Evolutionary conservation across 2,888 invertebrate genomes (phyloP), one percentile per base, ranked within the genome.

Genomic region (Sarcophaga carnaria): DNA sequence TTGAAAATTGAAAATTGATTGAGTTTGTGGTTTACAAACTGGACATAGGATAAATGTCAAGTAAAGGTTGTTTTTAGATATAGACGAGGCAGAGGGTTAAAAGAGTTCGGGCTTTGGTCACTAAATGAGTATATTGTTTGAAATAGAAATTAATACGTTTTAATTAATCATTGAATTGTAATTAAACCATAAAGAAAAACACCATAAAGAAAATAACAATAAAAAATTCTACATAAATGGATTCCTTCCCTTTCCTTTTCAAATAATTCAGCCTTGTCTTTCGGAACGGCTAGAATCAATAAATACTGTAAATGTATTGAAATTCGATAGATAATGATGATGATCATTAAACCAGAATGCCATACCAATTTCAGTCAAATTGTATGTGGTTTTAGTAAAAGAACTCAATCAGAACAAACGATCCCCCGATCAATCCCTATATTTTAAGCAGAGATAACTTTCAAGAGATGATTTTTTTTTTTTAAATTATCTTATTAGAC

Each of bases 1-100:
- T 54, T 14, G 10, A 47, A 88, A 88, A 88, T 88, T 88, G 86
- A 83, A 87, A 89, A 88, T 88, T 89, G 87, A 89, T 89, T 89
- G 85, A 89, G 88, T 89, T 88, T 81, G 82, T 83, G 85, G 87
- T 84, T 66, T 70, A 60, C 75, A 37, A 54, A 67, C 70, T 79
- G 70, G 79, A 78, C 80, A 85, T 60, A 54, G 59, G 69, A 82
- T 71, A 63, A 75, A 83, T 85, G 72, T 72, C 80, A 85, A 77
- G 66, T 6, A 12, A 59, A 3, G 54, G 59, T 14, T 54, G 20
- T 37, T 37, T 37, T 37, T 37, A 2, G 37, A 37, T 10, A 27
- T 14, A 70, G 11, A 12, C 3, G 8, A n/a, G 69, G 22, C 74
- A 67, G 70, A 63, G 22, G 63, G 69, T 17, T 25, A 80, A 59